Conservation (phyloP, 2,888 invertebrate genomes). For the Tortricodes alternella region DNA sequence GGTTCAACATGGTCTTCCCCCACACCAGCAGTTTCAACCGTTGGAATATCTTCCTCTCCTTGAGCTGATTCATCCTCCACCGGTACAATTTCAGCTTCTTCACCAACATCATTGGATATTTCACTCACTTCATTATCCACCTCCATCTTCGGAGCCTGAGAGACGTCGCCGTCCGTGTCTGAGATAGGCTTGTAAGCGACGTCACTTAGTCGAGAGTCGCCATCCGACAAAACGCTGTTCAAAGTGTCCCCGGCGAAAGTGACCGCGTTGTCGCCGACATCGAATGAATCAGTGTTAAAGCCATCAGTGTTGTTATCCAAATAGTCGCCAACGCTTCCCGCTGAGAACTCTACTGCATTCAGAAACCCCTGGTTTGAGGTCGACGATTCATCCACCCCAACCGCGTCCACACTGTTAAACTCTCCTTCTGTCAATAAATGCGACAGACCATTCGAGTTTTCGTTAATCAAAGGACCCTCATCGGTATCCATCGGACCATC, state of each 20-base stretch:
- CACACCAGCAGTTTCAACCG: background rate
- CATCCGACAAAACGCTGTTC: slow-evolving; percentile 66
- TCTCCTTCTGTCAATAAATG: slow-evolving; percentile 74
- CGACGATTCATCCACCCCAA: slow-evolving; percentile 70
- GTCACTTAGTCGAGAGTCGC: slow-evolving; percentile 68
- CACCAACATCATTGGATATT: slow-evolving; percentile 38
- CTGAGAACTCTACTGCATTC: slow-evolving; percentile 74
- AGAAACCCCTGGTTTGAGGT: slow-evolving; percentile 75
- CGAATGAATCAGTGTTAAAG: slow-evolving; percentile 67
- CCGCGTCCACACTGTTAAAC: slow-evolving; percentile 73
- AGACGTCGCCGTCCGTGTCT: slow-evolving; percentile 62
- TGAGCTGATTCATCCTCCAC: background rate
- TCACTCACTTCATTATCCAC: slow-evolving; percentile 43
- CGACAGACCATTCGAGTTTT: slow-evolving; percentile 74
- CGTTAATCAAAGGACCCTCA: slow-evolving; percentile 72
- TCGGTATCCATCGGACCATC: slow-evolving; percentile 66
- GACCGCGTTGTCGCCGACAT: slow-evolving; percentile 75
- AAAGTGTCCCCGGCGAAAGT: slow-evolving; percentile 70
- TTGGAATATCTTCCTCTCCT: background rate
- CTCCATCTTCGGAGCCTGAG: slow-evolving; percentile 50
- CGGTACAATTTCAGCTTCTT: slow-evolving; percentile 4
- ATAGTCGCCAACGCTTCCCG: slow-evolving; percentile 75
- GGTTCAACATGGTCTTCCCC: background rate
- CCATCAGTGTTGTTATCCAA: slow-evolving; percentile 66
- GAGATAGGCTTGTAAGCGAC: slow-evolving; percentile 52